Evolutionary conservation across 2,888 invertebrate species (phyloP), one percentile per base, ranked within the genome.

Genomic region (Eupithecia subfuscata): DNA sequence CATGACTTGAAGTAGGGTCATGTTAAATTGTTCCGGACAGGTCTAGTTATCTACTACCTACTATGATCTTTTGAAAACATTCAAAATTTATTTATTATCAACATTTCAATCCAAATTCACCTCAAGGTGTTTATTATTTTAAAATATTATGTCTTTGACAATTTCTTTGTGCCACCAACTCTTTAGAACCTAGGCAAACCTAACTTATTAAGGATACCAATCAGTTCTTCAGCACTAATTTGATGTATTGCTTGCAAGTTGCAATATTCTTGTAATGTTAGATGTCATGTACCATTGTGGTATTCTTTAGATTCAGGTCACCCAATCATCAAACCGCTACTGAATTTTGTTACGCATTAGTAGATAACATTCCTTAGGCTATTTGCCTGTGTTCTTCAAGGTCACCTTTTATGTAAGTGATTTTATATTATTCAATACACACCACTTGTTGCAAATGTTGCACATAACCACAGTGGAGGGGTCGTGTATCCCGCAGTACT

Each of bases 401-500:
- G 68, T 68, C 68, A 68, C 40, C n/a, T 68, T 43, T 68, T 67
- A 68, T 68, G 25, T 68, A 67, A 67, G 40, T 22, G 40, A 68
- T 68, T 43, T 7, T 25, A 40, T n/a, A 40, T 7, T 25, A 11
- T 11, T 40, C 2, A 22, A 8, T 12, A 22, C 92, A 90, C 83
- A 95, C 99, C 99, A 99, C 90, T 99, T 99, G 90, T 98, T 99
- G 90, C 99, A 99, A 78, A 98, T 96, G 90, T 99, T 99, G 93
- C 99, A 99, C 97, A 98, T 98, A 74, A 99, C 99, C 63, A 99
- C 99, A 85, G 98, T 98, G 80, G 98, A 97, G 0, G 99, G 99
- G 89, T 99, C 99, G 89, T 99, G 99, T 81, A 99, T 99, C 69
- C 99, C 99, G 92, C 99, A 99, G 90, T 99, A 99, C 90, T 99